Conservation (phyloP, 2,797 vertebrate species). For the Bradypodion ventrale region DNA sequence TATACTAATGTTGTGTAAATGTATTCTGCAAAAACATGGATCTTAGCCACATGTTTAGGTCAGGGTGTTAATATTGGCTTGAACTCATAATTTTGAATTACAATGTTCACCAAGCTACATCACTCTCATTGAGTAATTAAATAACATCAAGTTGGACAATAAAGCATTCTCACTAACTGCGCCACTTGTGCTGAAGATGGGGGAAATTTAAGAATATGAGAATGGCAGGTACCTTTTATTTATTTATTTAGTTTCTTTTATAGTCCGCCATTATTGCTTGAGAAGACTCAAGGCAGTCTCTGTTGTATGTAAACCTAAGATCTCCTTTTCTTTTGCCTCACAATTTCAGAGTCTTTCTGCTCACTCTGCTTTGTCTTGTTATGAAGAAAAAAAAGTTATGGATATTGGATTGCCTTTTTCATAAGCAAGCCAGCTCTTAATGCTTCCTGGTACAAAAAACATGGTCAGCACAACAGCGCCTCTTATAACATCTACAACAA, state of each 20-base stretch:
- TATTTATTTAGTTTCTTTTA: no score
- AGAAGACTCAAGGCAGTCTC: no score
- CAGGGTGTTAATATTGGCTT: background rate
- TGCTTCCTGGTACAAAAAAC: background rate
- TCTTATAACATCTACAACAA: background rate
- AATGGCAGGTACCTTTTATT: background rate
- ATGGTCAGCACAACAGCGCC: background rate
- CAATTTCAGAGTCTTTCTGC: background rate
- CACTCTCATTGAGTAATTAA: background rate
- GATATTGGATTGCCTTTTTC: conserved; percentile 17
- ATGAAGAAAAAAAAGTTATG: background rate
- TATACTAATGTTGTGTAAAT: background rate
- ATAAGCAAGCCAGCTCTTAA: conserved; percentile 19
- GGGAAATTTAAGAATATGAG: background rate
- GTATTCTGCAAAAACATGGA: background rate
- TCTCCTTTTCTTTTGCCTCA: background rate
- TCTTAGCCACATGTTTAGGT: background rate
- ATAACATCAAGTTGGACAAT: background rate
- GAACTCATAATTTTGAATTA: background rate
- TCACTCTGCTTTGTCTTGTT: conserved; percentile 8
- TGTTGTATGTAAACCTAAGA: background rate
- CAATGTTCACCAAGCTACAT: background rate
- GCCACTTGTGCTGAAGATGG: no score
- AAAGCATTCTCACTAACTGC: background rate
- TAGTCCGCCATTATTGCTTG: no score